Base-by-base conservation (phyloP, 1,140 invertebrate species). In the Bombus polaris region DNA sequence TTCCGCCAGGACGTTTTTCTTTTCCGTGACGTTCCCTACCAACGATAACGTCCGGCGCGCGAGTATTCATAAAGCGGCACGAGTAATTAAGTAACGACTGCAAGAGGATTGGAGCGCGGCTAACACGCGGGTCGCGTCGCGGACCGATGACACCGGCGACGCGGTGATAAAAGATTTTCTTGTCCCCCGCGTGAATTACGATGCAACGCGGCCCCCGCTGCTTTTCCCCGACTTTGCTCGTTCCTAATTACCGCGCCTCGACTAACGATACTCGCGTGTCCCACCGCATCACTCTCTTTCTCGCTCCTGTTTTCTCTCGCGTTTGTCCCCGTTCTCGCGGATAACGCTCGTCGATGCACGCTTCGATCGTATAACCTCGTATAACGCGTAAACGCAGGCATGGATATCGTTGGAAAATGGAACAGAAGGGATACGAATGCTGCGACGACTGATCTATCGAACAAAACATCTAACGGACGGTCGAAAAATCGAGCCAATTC, bases 11-110 rank as follows among this genome's bases (percentile, higher is more conserved):
- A 25, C 39, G 37, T 73, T 37, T 25, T 28, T 76, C 32, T 59
- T 87, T 85, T 59, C 42, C 77, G 39, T 47, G 81, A 70, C 66
- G 81, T 70, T 70, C 80, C 73, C 25, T 35, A 65, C 83, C 65
- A 83, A 86, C 88, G 88, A 81, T 85, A 89, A 78, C 79, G 73
- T 44, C 73, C 81, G 85, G 86, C 88, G 53, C 87, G 77, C 84
- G 80, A 89, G 81, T 89, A 86, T 89, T 85, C 85, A 87, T 79
- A 89, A 90, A 90, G 81, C 89, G 77, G 88, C 10, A 82, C 68
- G 78, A 81, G 89, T 89, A 89, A 90, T 90, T 90, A 90, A 88
- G 85, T 90, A 89, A 90, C 75, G 88, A 87, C 88, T 89, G 59
- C 84, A 1, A 62, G 74, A 81, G 77, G 65, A 83, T 76, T 89